Conservation (phyloP, 2,113 vertebrate species). For the Sorex araneus region DNA sequence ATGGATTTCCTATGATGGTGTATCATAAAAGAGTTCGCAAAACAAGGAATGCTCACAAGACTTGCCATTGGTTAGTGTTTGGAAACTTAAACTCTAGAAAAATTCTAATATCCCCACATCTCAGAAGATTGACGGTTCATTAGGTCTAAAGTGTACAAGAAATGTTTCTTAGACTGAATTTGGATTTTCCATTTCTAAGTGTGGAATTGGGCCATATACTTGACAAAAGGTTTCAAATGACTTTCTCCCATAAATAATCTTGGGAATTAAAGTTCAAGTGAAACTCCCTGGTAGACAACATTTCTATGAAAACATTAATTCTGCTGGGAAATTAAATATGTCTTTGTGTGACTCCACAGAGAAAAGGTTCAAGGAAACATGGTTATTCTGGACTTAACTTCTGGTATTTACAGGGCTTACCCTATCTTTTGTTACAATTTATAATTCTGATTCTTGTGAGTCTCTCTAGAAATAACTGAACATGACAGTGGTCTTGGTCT, state of each 20-base stretch:
- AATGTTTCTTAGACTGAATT: background rate
- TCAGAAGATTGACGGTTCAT: background rate
- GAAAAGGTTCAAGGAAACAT: background rate
- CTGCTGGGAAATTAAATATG: background rate
- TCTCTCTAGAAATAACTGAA: background rate
- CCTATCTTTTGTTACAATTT: constrained; percentile 5
- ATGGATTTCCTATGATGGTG: background rate
- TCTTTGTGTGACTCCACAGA: background rate
- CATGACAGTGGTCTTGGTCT: background rate
- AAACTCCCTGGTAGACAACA: background rate
- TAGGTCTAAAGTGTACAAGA: background rate
- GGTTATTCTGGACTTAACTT: background rate
- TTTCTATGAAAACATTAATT: background rate
- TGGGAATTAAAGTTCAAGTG: background rate
- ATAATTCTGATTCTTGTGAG: background rate
- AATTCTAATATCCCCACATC: background rate
- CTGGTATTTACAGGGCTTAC: background rate
- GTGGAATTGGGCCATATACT: background rate
- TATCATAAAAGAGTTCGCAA: background rate
- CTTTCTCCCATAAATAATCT: background rate
- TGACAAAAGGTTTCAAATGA: background rate
- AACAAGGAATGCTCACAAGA: background rate
- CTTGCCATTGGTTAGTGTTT: background rate
- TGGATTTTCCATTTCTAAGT: background rate
- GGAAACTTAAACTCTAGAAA: background rate